Conservation (phyloP, 2,888 invertebrate genomes). For the Mongoloraphidia duomilia region DNA sequence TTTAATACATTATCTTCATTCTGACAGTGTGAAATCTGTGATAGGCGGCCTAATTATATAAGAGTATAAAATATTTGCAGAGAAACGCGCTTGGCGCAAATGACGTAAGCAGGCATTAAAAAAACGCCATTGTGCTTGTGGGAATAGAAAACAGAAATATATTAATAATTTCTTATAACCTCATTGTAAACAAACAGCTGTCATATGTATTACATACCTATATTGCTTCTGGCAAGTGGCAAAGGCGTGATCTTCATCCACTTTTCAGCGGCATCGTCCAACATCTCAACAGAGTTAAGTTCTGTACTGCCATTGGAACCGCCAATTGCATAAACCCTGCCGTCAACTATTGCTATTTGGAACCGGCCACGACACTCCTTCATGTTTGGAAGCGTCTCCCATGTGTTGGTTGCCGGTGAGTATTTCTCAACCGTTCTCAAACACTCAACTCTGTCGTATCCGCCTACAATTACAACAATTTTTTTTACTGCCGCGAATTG, state of each 20-base stretch:
- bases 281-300: conserved; percentile 54
- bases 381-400: conserved; percentile 57
- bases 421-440: conserved; percentile 62
- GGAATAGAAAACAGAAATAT: too few species aligned
- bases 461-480: conserved; percentile 31
- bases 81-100: too few species aligned
- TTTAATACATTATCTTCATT: too few species aligned
- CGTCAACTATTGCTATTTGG: conserved; percentile 54
- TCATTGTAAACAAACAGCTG: too few species aligned
- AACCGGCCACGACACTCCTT: conserved; percentile 62
- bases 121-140: too few species aligned
- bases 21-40: too few species aligned
- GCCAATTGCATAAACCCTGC: conserved; percentile 61
- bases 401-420: conserved; percentile 51
- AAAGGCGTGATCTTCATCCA: conserved; percentile 39
- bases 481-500: too few species aligned
- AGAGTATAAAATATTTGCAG: too few species aligned
- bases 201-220: conserved; percentile 27
- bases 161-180: too few species aligned
- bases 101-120: too few species aligned
- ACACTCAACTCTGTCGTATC: conserved; percentile 75
- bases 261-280: conserved; percentile 32
- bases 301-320: conserved; percentile 76
- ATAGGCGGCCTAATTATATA: too few species aligned
- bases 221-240: conserved; percentile 50